These are phyloP conservation scores for Ceyx cyanopectus DNA, from an alignment of 2,113 vertebrate genomes.

Conservation along the genomic window DNA sequence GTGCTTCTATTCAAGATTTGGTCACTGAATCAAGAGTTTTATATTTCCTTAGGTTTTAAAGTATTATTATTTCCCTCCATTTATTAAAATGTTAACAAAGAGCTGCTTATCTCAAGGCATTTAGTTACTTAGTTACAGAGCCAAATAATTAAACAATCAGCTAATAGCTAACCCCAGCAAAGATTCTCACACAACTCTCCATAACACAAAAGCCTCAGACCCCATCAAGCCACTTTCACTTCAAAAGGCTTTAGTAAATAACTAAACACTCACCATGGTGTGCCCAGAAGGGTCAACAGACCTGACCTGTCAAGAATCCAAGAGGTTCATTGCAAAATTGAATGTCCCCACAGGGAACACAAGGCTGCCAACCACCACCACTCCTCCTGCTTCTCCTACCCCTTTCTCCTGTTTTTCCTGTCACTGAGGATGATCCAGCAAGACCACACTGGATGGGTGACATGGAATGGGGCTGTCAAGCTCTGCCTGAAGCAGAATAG, in stretches of 20 bases:
- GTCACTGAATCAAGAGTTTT: neutral
- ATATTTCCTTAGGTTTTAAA: constrained; percentile 3
- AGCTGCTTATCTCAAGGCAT: constrained; percentile 60
- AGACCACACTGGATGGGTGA: neutral
- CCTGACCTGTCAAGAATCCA: constrained; percentile 34
- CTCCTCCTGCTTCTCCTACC: neutral
- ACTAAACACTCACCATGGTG: constrained; percentile 46
- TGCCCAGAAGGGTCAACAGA: constrained; percentile 54
- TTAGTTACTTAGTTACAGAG: constrained; percentile 70
- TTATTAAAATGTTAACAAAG: constrained; percentile 60
- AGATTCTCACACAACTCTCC: constrained; percentile 54
- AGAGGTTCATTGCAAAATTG: neutral
- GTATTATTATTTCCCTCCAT: constrained; percentile 6
- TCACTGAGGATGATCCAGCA: neutral
- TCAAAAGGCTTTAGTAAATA: constrained; percentile 69
- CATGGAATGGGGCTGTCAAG: fast-evolving
- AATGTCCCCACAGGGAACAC: neutral
- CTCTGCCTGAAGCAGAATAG: neutral
- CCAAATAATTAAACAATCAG: constrained; percentile 57
- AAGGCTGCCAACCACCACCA: neutral
- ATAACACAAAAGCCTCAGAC: constrained; percentile 50
- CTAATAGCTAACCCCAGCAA: constrained; percentile 65
- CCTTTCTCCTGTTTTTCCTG: neutral
- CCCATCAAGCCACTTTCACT: constrained; percentile 48
- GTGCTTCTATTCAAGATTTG: neutral